Percentiles rank a stretch among this genome's conserved stretches.
These are phyloP conservation scores for Heteromyza rotundicornis DNA, from an alignment of 2,888 invertebrate species.

Conservation along the genomic window DNA sequence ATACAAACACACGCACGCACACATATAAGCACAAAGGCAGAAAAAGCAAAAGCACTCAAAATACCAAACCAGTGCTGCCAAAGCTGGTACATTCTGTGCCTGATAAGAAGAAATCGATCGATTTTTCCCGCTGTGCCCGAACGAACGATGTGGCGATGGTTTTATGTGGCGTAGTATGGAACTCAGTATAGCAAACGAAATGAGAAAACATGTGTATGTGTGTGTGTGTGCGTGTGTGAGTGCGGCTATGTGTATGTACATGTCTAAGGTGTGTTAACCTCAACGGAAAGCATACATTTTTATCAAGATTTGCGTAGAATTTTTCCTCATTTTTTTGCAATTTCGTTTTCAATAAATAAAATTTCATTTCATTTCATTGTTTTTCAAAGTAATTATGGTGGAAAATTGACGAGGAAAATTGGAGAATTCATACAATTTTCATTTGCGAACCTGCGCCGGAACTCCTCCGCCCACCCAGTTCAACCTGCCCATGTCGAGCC, in stretches of 20 bases:
- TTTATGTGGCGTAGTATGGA: conserved; percentile 4
- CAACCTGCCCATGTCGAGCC: not conserved
- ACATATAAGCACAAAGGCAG: not conserved
- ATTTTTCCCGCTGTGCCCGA: conserved; percentile 46
- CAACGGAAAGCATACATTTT: conserved; percentile 32
- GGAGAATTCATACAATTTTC: no score
- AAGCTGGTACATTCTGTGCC: conserved; percentile 41
- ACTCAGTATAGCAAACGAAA: conserved; percentile 4
- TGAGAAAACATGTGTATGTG: conserved; percentile 28
- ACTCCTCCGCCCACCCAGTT: conserved; percentile 11
- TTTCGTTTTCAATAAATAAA: conserved; percentile 13
- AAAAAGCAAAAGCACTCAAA: not conserved
- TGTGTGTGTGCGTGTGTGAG: conserved; percentile 24
- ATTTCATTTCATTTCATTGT: conserved; percentile 23
- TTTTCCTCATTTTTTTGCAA: not conserved
- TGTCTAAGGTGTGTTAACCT: conserved; percentile 62
- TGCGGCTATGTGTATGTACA: conserved; percentile 51
- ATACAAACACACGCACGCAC: conserved; percentile 11
- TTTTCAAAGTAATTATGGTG: no score
- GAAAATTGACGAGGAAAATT: no score
- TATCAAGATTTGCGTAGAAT: not conserved
- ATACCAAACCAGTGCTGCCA: conserved; percentile 35
- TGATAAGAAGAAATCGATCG: conserved; percentile 42
- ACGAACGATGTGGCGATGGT: no score
- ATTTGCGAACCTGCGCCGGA: conserved; percentile 11